A percentile compares a stretch with the other conserved stretches of the same genome.
Conservation (phyloP, 1,140 invertebrate genomes). For the Sipha flava region DNA sequence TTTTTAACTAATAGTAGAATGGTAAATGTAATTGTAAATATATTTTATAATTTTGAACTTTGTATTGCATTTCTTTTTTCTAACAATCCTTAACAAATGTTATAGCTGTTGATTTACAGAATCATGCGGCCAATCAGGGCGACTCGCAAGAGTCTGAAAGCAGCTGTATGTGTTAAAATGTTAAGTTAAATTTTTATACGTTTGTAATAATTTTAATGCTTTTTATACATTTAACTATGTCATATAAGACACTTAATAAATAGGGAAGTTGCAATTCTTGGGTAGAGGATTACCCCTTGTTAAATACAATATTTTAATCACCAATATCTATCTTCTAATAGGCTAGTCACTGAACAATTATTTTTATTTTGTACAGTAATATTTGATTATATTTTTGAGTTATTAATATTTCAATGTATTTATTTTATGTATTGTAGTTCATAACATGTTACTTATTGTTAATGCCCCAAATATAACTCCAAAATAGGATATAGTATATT, state of each 20-base stretch:
- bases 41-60: constrained; percentile 33
- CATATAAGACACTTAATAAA: background rate
- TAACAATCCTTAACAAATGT: constrained; percentile 19
- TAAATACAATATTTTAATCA: background rate
- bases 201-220: background rate
- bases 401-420: background rate
- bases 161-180: constrained; percentile 64
- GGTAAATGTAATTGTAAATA: constrained; percentile 30
- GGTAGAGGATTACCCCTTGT: background rate
- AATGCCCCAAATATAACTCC: background rate
- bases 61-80: background rate
- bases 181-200: constrained; percentile 3
- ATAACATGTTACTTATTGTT: background rate
- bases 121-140: constrained; percentile 60
- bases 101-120: constrained; percentile 66
- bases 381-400: background rate
- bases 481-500: no score
- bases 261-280: background rate
- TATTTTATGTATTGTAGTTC: background rate
- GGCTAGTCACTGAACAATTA: background rate
- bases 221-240: background rate
- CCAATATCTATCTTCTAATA: background rate
- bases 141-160: constrained; percentile 66
- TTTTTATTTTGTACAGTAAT: background rate
- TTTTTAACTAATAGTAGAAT: constrained; percentile 21